phyloP scores from a whole-genome alignment of 2,888 invertebrate species.

The Pyrgus malvae region DNA sequence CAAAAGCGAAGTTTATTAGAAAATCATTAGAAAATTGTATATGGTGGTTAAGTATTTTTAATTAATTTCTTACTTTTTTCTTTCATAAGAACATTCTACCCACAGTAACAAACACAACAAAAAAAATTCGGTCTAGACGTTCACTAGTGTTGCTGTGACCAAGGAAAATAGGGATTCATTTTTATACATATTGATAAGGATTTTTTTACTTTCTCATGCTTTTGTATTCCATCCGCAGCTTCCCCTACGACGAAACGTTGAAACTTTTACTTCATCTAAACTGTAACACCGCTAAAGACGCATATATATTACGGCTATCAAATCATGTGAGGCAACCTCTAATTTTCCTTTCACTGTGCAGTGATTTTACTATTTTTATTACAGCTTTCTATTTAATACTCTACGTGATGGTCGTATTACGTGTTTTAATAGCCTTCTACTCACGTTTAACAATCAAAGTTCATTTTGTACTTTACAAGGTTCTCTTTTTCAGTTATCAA shows the following conservation, averaged over 20 bases:
- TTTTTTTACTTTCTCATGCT: too few species aligned
- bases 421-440: slow-evolving; percentile 45
- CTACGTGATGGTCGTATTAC: slow-evolving; percentile 54
- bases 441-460: slow-evolving; percentile 22
- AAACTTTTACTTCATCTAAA: slow-evolving; percentile 17
- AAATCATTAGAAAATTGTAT: too few species aligned
- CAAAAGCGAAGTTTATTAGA: too few species aligned
- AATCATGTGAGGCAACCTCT: slow-evolving; percentile 52
- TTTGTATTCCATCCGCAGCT: not conserved
- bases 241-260: not conserved
- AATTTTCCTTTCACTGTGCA: slow-evolving; percentile 70
- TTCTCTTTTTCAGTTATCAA: too few species aligned
- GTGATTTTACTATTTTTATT: slow-evolving; percentile 65
- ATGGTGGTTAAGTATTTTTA: too few species aligned
- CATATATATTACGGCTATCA: slow-evolving; percentile 42
- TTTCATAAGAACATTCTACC: too few species aligned
- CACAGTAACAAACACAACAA: too few species aligned
- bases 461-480: not conserved
- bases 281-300: slow-evolving; percentile 16
- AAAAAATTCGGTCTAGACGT: too few species aligned
- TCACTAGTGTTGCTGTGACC: too few species aligned
- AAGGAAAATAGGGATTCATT: too few species aligned
- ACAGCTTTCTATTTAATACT: slow-evolving; percentile 70
- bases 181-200: too few species aligned
- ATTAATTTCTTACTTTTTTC: too few species aligned